Evolutionary conservation across 2,113 vertebrate genomes (phyloP).

Genomic region (Oplegnathus fasciatus): DNA sequence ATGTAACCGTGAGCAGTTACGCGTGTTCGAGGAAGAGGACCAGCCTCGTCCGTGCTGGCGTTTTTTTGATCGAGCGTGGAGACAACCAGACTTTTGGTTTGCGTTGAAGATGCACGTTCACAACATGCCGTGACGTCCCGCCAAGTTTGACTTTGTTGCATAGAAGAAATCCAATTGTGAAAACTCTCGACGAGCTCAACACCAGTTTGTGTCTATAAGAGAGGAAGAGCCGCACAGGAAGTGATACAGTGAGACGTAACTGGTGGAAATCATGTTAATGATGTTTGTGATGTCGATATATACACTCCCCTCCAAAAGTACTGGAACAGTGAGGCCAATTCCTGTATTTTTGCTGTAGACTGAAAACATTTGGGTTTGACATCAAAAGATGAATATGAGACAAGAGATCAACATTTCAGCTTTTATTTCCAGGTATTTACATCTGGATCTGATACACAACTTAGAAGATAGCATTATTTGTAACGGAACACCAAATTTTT

Average conservation of each 20-base stretch:
- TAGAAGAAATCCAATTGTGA: constrained; percentile 50
- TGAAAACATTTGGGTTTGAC: no score
- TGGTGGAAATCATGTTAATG: background rate
- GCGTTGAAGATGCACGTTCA: constrained; percentile 8
- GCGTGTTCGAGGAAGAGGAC: constrained; percentile 63
- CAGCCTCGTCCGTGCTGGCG: constrained; percentile 68
- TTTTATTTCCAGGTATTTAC: no score
- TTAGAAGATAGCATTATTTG: no score
- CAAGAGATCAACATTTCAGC: no score
- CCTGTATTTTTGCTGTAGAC: no score
- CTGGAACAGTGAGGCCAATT: no score
- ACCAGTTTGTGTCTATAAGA: no score
- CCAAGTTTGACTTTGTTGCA: constrained; percentile 51
- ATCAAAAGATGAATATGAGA: no score
- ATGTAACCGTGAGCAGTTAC: constrained; percentile 29
- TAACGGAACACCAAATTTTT: no score
- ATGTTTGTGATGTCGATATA: background rate
- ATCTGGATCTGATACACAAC: no score
- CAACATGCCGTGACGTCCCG: background rate
- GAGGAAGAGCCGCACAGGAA: constrained; percentile 1
- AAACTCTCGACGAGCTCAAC: background rate
- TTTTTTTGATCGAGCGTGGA: constrained; percentile 32
- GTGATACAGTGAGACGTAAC: background rate
- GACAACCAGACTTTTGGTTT: constrained; percentile 46
- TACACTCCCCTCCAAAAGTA: no score